Base-by-base conservation (phyloP, 2,113 vertebrate genomes). In the Eclectus roratus region DNA sequence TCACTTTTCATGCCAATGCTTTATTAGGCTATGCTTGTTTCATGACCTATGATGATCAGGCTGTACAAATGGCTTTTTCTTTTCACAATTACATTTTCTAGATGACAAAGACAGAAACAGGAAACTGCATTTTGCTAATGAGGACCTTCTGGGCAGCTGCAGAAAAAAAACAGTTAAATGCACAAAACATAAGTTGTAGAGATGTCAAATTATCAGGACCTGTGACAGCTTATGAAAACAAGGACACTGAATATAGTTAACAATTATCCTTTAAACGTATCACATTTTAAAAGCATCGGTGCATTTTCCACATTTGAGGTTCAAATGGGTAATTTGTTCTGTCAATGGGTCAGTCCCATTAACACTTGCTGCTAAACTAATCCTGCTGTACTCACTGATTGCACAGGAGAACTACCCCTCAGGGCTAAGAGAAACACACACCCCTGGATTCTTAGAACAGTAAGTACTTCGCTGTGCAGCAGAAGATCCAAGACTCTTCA, bases 301-400 rank as follows among this genome's bases (percentile, higher is more conserved):
- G 33, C 47, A 25, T 93, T 78, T 84, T 84, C 88, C 88, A 74
- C 61, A n/a, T 83, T 50, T 53, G 58, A 49, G 27, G 69, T 86
- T 86, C 83, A 84, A 31, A 88, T 6, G n/a, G 90, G 20, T 97
- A 88, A 94, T 96, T 95, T 82, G 76, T 82, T 85, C 91, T 73
- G 89, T 63, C 95, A 93, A 66, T 82, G 93, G 91, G 94, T 96
- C 93, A 80, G 53, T 50, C 71, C 79, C 93, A 96, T 95, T 94
- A 89, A 80, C 78, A 85, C 58, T 69, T 24, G 33, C 74, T 77
- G 37, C 71, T 80, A 65, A 95, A 64, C 21, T 58, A 93, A 91
- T 89, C 74, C 79, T 66, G 70, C 84, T 49, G 53, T 7, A 85
- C 73, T 9, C 70, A 50, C 61, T 21, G 72, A 37, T 20, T 10